Base-by-base conservation (phyloP, 2,113 vertebrate genomes). In the Cryptoleucopteryx plumbea region DNA sequence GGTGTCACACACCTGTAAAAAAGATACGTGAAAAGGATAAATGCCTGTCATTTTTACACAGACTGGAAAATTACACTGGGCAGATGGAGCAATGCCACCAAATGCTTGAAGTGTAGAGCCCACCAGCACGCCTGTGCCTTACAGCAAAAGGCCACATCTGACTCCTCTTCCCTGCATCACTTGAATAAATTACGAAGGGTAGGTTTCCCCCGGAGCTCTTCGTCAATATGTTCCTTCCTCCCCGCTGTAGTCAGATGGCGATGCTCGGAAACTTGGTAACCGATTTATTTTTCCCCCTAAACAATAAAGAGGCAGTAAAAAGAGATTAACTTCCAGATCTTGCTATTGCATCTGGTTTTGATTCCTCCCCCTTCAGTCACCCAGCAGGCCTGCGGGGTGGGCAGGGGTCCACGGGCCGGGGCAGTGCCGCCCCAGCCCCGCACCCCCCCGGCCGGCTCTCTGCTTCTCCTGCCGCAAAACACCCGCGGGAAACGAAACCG, bases 101-200 rank as follows among this genome's bases (percentile, higher is more conserved):
- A 11, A 36, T 0, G 1, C 7, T 32, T 9, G 38, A 45, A 15
- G 11, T 2, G 1, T 0, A 13, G 31, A 32, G 27, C 47, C 61
- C 26, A 19, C 7, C n/a, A 27, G 21, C 53, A 55, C 0, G 0
- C 12, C 2, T 7, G 32, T 27, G 55, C 20, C 56, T n/a, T 11
- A 7, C 42, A 31, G 67, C 4, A 0, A n/a, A 31, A 43, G 77
- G 27, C 36, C n/a, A 3, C 25, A 7, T 12, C 40, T 13, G 31
- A 7, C 47, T 42, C 43, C 62, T 40, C 62, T 31, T 13, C 43
- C 16, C 26, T 5, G 1, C 9, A 10, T 23, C 29, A 2, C 62
- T 2, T 5, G 9, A 27, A 16, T 3, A 22, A 52, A 25, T 8
- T 8, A 16, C 29, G 34, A 16, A 10, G 20, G 11, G 11, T 0